Evolutionary conservation across 2,797 vertebrate species (phyloP), one percentile per base, ranked within the genome.

Genomic region (Alcedo quadribrachys): DNA sequence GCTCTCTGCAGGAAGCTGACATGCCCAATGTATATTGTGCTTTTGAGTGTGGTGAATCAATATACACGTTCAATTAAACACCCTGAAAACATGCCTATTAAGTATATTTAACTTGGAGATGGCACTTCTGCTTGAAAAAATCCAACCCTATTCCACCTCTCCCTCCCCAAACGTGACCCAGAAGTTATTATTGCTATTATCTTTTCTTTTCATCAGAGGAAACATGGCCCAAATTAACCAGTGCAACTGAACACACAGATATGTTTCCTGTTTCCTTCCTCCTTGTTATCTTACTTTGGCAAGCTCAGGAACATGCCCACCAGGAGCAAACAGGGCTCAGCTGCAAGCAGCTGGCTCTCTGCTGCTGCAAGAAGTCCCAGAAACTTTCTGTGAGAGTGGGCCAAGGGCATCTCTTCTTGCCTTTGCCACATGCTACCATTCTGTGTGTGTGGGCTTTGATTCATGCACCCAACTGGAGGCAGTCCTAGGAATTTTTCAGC

Each of bases 401-500:
- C 85, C 83, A 93, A 92, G 27, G 15, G 40, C 84, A 86, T 75
- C 91, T 88, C 66, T 65, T 78, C 71, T 57, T 71, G 83, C 78
- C 81, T 93, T 81, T 90, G 82, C 77, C 90, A 40, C 35, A 15
- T 13, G 68, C 83, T 71, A 4, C 90, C 28, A 33, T 94, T 86
- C 93, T 94, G 91, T 91, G 92, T 91, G 92, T 85, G 93, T 95
- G 95, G 95, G 75, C 90, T 92, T 92, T 65, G 54, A 91, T 91
- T 93, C 62, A n/a, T 46, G 62, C 11, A 62, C 66, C 75, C 69
- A 8, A 85, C 60, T 94, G 92, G 90, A 96, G 92, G 86, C 88
- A 85, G 35, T 71, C 95, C 84, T 89, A 91, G 92, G 92, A 93
- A 96, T 94, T 94, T 85, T 93, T 92, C 61, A 87, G 81, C 91